Conservation (phyloP, 2,888 invertebrate species). For the Leptopterna dolabrata region DNA sequence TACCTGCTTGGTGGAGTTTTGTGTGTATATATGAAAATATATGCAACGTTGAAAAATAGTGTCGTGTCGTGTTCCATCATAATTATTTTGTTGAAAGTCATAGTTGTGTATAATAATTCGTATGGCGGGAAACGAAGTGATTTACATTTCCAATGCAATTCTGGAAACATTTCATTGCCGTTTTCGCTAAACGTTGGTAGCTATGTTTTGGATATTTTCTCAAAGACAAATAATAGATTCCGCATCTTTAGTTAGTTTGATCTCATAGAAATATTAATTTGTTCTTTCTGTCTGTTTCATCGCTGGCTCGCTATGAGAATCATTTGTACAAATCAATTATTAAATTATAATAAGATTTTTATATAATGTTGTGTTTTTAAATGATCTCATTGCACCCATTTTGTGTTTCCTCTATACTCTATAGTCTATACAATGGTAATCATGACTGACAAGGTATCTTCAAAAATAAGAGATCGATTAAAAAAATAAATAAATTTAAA, state of each 20-base stretch:
- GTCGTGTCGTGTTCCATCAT: background rate
- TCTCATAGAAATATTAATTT: slow-evolving; percentile 12
- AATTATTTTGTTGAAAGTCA: background rate
- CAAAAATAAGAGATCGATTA: too few species aligned
- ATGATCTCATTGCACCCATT: too few species aligned
- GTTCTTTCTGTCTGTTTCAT: background rate
- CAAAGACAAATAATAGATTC: background rate
- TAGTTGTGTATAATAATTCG: background rate
- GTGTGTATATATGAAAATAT: background rate
- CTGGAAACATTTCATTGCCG: background rate
- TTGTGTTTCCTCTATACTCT: too few species aligned
- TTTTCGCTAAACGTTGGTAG: background rate
- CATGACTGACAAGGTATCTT: too few species aligned
- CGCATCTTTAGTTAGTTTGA: slow-evolving; percentile 1
- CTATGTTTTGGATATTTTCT: background rate
- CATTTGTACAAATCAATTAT: background rate
- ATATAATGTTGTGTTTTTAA: background rate
- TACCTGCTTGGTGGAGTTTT: background rate
- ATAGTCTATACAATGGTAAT: too few species aligned
- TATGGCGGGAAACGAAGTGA: background rate
- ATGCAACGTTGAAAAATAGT: too few species aligned
- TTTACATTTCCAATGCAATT: background rate
- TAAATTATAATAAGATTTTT: background rate
- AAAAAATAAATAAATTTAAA: too few species aligned
- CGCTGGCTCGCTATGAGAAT: background rate